Percentiles rank a stretch among this genome's conserved stretches.
phyloP scores from a whole-genome alignment of 2,888 invertebrate species.

The Adelognathus sp. region DNA sequence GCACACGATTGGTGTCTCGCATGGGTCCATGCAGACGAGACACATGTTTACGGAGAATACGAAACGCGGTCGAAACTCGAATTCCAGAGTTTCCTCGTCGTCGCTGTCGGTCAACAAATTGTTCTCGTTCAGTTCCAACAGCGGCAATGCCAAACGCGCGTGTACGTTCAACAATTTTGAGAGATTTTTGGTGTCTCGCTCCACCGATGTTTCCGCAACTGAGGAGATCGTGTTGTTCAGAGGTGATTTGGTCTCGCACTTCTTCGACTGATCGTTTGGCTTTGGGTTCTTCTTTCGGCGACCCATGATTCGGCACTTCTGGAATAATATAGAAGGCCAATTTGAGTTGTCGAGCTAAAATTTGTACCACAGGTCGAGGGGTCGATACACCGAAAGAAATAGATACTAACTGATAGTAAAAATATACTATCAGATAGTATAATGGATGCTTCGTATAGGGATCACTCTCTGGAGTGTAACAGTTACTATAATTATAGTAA shows the following conservation, averaged over 20 bases:
- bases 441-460: no score
- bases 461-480: no score
- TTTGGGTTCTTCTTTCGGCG: conserved; percentile 37
- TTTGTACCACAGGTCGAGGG: no score
- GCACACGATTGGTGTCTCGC: conserved; percentile 72
- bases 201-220: neutral
- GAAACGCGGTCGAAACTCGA: conserved; percentile 86
- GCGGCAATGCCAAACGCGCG: conserved; percentile 33
- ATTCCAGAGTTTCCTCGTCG: conserved; percentile 84
- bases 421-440: no score
- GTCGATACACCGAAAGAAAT: no score
- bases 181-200: neutral
- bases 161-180: conserved; percentile 30
- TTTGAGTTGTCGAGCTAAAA: neutral
- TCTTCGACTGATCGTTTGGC: conserved; percentile 3
- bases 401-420: no score
- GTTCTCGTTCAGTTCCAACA: conserved; percentile 52
- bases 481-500: no score
- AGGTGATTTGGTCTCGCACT: neutral
- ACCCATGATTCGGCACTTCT: conserved; percentile 25
- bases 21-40: conserved; percentile 71
- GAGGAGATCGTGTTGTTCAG: neutral
- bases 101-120: conserved; percentile 72
- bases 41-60: conserved; percentile 85
- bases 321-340: neutral